Conservation (phyloP, 1,140 invertebrate genomes). For the Drosophila suzukii region DNA sequence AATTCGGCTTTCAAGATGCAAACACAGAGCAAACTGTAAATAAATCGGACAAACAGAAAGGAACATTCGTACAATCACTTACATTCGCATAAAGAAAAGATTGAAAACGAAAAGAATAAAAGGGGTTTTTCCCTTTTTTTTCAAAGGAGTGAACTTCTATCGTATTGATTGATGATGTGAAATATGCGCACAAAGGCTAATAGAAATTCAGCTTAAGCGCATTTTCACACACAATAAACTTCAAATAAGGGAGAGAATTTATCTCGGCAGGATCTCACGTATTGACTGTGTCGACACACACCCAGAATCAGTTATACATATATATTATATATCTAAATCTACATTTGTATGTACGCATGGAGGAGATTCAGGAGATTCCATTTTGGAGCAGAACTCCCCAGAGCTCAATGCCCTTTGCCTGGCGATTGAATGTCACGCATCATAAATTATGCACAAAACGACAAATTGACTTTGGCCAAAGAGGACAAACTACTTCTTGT, state of each 20-base stretch:
- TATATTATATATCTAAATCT: neutral
- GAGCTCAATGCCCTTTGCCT: conserved; percentile 56
- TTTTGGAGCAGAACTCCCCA: conserved; percentile 25
- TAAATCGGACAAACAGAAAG: conserved; percentile 44
- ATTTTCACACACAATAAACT: conserved; percentile 83
- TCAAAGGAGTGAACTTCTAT: conserved; percentile 59
- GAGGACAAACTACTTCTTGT: conserved; percentile 50
- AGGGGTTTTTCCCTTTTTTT: neutral
- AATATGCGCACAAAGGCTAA: conserved; percentile 82
- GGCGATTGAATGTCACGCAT: conserved; percentile 81
- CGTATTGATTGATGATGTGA: conserved; percentile 82
- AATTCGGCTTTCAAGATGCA: conserved; percentile 33
- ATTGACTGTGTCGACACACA: conserved; percentile 48
- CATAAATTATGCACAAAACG: conserved; percentile 81
- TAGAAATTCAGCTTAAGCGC: conserved; percentile 81
- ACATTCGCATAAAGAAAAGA: conserved; percentile 29
- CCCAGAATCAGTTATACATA: conserved; percentile 26
- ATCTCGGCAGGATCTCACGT: conserved; percentile 64
- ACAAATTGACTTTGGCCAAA: conserved; percentile 69
- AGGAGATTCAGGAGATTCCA: conserved; percentile 28
- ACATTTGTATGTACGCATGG: conserved; percentile 2
- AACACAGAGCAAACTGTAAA: conserved; percentile 38
- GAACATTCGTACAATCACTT: conserved; percentile 14
- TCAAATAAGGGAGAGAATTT: conserved; percentile 71
- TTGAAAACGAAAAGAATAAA: conserved; percentile 13